These are phyloP conservation scores for Chaetops frenatus DNA, from an alignment of 2,113 vertebrate species.

Conservation along the genomic window DNA sequence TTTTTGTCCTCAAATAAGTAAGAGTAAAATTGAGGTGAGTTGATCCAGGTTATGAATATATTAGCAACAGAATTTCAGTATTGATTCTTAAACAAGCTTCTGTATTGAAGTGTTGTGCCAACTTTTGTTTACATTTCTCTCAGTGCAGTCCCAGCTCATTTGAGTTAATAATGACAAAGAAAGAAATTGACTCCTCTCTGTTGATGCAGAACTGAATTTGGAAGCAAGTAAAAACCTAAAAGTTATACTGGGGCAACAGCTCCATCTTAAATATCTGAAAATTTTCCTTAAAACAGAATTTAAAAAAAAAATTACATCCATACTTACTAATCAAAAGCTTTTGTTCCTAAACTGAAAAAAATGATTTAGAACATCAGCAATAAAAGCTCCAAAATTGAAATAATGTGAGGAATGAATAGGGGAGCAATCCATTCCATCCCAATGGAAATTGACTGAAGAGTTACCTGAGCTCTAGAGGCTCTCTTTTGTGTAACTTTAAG, in stretches of 20 bases:
- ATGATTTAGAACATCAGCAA: neutral
- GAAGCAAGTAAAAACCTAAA: neutral
- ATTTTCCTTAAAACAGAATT: neutral
- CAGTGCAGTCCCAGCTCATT: neutral
- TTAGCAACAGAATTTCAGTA: neutral
- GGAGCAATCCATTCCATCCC: neutral
- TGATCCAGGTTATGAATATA: neutral
- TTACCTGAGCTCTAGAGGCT: neutral
- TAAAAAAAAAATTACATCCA: neutral
- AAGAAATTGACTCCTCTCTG: neutral
- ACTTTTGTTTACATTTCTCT: neutral
- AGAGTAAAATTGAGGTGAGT: neutral
- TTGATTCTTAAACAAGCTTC: neutral
- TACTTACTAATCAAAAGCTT: neutral
- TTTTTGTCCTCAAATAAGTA: neutral
- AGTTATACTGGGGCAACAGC: neutral
- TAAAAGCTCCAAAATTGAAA: neutral
- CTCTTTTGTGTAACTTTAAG: neutral
- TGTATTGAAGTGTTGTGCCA: neutral
- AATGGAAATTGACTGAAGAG: neutral
- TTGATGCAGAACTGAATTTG: neutral
- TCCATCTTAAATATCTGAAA: neutral
- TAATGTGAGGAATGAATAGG: neutral
- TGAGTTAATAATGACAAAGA: neutral
- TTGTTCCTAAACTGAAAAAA: neutral